A percentile compares a stretch with the other conserved stretches of the same genome.
These are phyloP conservation scores for Pissodes strobi DNA, from an alignment of 1,140 invertebrate species.

Conservation along the genomic window DNA sequence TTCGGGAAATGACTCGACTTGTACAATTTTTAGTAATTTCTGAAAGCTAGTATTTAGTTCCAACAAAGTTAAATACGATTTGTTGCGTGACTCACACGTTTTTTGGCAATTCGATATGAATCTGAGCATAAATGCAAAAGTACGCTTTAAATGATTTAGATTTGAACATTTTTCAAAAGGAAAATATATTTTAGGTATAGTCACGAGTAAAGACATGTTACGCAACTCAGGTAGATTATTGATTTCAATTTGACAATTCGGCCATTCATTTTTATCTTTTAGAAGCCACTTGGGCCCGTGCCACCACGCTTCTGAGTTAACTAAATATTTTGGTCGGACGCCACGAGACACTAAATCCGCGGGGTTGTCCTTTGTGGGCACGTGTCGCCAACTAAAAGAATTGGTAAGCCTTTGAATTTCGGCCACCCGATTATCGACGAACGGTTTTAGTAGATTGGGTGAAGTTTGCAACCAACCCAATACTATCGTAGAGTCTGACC, in stretches of 20 bases:
- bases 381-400: not conserved
- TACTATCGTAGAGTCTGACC: too few species aligned
- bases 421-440: conserved; percentile 12
- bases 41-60: not conserved
- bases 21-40: conserved; percentile 1
- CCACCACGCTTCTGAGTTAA: conserved; percentile 24
- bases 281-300: conserved; percentile 27
- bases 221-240: not conserved
- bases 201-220: not conserved
- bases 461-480: too few species aligned
- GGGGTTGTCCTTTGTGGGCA: conserved; percentile 14
- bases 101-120: not conserved
- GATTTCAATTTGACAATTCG: not conserved
- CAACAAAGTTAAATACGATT: not conserved
- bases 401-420: not conserved
- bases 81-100: not conserved
- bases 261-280: not conserved
- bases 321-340: not conserved
- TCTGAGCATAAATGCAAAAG: not conserved
- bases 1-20: conserved; percentile 6
- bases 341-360: conserved; percentile 20
- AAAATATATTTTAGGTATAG: not conserved
- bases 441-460: too few species aligned
- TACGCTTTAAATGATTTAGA: not conserved
- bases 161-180: not conserved